phyloP scores from a whole-genome alignment of 2,888 invertebrate genomes.

The Napeogenes inachia region DNA sequence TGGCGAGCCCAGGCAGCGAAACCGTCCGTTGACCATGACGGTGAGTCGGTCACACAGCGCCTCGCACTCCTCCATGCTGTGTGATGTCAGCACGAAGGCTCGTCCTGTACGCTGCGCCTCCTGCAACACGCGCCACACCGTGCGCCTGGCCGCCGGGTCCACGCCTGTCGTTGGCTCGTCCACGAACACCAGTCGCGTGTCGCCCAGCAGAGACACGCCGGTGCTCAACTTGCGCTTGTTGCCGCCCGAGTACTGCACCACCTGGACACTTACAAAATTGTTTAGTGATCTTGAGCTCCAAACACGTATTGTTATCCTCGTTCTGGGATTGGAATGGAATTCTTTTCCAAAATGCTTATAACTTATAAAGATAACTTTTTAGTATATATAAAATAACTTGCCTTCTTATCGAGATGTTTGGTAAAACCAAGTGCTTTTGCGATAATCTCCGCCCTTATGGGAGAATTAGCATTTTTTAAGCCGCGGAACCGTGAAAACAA shows the following conservation, averaged over 20 bases:
- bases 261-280: constrained; percentile 42
- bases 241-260: constrained; percentile 82
- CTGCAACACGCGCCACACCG: constrained; percentile 82
- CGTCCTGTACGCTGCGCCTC: constrained; percentile 80
- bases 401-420: constrained; percentile 79
- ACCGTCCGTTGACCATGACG: constrained; percentile 88
- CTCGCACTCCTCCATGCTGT: constrained; percentile 93
- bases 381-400: constrained; percentile 27
- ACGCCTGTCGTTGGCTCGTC: constrained; percentile 84
- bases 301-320: too few species aligned
- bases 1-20: constrained; percentile 85
- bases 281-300: too few species aligned
- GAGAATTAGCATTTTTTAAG: constrained; percentile 69
- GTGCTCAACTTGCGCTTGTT: constrained; percentile 86
- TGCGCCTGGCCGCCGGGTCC: constrained; percentile 87
- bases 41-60: constrained; percentile 87
- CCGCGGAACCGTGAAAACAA: constrained; percentile 83
- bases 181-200: constrained; percentile 82
- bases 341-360: too few species aligned
- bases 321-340: too few species aligned
- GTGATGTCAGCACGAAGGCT: constrained; percentile 88
- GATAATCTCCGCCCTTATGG: constrained; percentile 57
- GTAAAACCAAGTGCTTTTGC: constrained; percentile 78
- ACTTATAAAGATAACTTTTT: too few species aligned
- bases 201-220: constrained; percentile 83